A percentile compares a stretch with the other conserved stretches of the same genome.
phyloP scores from a whole-genome alignment of 2,113 vertebrate genomes.

The Mus spicilegus region DNA sequence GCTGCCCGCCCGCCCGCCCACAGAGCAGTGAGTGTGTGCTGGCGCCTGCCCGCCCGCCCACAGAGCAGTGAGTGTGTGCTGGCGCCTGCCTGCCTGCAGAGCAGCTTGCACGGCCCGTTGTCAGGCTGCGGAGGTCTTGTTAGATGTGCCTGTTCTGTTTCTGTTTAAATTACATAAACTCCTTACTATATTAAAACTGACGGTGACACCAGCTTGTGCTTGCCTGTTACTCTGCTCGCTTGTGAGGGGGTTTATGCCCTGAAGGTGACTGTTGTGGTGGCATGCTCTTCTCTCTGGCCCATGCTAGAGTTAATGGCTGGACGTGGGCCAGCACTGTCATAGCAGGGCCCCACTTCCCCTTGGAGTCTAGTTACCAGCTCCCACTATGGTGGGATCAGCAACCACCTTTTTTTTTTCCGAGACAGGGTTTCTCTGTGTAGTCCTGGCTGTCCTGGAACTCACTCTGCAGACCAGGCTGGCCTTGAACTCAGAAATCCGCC shows the following conservation, averaged over 20 bases:
- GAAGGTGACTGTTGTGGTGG: background rate
- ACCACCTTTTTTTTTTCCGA: background rate
- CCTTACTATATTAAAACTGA: background rate
- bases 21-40: too few relatives aligned
- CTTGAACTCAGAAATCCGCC: too few relatives aligned
- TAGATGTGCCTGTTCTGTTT: background rate
- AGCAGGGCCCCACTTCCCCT: background rate
- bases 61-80: background rate
- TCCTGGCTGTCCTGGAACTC: too few relatives aligned
- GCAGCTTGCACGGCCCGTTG: background rate
- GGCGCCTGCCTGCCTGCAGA: too few relatives aligned
- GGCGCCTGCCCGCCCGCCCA: too few relatives aligned
- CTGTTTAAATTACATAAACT: background rate
- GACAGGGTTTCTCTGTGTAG: background rate
- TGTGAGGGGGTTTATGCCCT: background rate
- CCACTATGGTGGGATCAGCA: background rate
- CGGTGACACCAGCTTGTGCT: background rate
- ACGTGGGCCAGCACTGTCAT: constrained; percentile 8
- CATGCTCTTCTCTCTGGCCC: background rate
- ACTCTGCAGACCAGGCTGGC: too few relatives aligned
- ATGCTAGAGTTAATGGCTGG: background rate
- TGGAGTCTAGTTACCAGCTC: background rate
- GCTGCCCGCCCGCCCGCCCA: too few relatives aligned
- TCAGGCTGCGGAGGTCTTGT: constrained; percentile 4
- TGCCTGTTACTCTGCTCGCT: background rate